Evolutionary conservation across 2,888 invertebrate genomes (phyloP).

Genomic region (Esperia sulphurella): DNA sequence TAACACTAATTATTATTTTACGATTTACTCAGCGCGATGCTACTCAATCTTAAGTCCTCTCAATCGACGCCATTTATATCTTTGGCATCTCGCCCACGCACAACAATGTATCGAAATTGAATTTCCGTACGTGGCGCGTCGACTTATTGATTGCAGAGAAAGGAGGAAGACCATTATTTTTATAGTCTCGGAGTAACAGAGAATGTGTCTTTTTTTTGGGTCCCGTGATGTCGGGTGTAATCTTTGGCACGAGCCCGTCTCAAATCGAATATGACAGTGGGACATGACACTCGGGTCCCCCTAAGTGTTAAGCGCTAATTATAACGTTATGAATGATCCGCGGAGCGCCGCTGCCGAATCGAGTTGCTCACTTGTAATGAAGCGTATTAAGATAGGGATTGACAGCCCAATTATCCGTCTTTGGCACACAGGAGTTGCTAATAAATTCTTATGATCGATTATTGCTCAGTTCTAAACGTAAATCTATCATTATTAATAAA

Average conservation of each 20-base stretch:
- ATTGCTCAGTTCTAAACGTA: background rate
- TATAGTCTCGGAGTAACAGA: constrained; percentile 25
- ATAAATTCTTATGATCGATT: constrained; percentile 20
- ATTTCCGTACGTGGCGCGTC: constrained; percentile 46
- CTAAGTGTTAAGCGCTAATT: constrained; percentile 30
- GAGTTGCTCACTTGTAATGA: constrained; percentile 30
- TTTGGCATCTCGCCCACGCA: constrained; percentile 48
- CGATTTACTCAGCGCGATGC: constrained; percentile 33
- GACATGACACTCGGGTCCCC: constrained; percentile 34
- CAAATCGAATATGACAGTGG: constrained; percentile 32
- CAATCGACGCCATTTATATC: constrained; percentile 45
- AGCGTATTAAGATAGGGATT: constrained; percentile 37
- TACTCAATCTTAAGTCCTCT: constrained; percentile 35
- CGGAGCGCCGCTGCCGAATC: constrained; percentile 25
- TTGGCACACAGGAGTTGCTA: constrained; percentile 20
- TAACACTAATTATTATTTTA: constrained; percentile 64
- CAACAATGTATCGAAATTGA: constrained; percentile 47
- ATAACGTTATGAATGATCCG: constrained; percentile 36
- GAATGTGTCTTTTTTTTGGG: constrained; percentile 23
- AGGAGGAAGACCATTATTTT: constrained; percentile 39
- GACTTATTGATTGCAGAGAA: constrained; percentile 44
- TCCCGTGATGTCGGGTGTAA: constrained; percentile 14
- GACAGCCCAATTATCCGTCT: constrained; percentile 34
- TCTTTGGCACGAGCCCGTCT: constrained; percentile 30
- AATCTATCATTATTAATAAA: background rate